These are phyloP conservation scores for Diarsia rubi DNA, from an alignment of 2,888 invertebrate genomes.

Conservation along the genomic window DNA sequence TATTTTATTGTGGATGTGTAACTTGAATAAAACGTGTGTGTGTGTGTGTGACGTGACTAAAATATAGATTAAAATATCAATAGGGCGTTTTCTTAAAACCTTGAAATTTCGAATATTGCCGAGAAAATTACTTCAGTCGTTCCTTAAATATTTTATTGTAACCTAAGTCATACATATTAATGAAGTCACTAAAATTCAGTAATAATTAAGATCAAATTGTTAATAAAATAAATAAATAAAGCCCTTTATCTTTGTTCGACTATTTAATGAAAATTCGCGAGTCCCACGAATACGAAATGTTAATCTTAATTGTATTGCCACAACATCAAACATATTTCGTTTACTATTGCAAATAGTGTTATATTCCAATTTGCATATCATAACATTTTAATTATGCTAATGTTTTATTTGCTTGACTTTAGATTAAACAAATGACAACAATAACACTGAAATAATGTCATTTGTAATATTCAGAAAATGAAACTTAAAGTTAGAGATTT, in stretches of 20 bases:
- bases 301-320: slow-evolving; percentile 15
- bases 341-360: slow-evolving; percentile 23
- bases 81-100: neutral
- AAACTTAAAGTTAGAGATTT: neutral
- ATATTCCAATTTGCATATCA: slow-evolving; percentile 28
- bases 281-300: slow-evolving; percentile 11
- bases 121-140: neutral
- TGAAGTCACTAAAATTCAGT: neutral
- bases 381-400: slow-evolving; percentile 2
- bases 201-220: neutral
- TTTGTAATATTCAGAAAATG: neutral
- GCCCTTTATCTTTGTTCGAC: slow-evolving; percentile 14
- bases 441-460: neutral
- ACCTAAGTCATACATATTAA: neutral
- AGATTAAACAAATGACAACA: neutral
- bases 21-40: no score
- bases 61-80: neutral
- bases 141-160: neutral
- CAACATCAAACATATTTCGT: slow-evolving; percentile 20
- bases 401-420: slow-evolving; percentile 10
- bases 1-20: neutral
- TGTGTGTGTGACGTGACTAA: no score
- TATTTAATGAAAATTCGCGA: neutral
- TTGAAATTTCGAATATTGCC: no score
- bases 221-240: slow-evolving; percentile 15